Percentiles rank a stretch among this genome's conserved stretches.
Evolutionary conservation across 37 sponge, comb jelly and placozoan species (phyloP).

Genomic region (Sycon ciliatum): DNA sequence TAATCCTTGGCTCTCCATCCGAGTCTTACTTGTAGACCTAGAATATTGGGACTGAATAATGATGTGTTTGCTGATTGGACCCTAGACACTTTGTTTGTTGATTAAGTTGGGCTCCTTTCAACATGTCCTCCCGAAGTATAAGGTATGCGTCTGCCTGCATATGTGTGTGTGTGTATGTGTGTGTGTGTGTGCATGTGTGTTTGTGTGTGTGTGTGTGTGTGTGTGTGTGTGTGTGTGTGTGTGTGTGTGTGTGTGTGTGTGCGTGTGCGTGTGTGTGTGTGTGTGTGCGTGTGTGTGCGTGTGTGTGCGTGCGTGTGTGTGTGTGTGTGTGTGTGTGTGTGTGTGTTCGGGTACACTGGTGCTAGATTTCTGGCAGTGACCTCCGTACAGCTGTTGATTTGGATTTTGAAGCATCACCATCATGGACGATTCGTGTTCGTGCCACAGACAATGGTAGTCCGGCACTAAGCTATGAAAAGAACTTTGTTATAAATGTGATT

Average conservation of each 20-base stretch:
- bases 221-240: constrained; percentile 5
- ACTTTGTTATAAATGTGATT: neutral
- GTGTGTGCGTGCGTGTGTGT: neutral
- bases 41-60: too few species aligned
- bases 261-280: neutral
- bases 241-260: constrained; percentile 5
- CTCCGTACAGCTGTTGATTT: neutral
- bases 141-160: neutral
- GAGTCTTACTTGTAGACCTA: too few species aligned
- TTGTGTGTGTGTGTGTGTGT: neutral
- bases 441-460: constrained; percentile 2
- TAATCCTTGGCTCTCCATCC: too few species aligned
- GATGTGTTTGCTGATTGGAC: too few species aligned
- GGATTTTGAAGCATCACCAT: neutral
- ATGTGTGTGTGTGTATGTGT: neutral
- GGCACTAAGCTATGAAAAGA: neutral
- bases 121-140: too few species aligned
- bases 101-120: too few species aligned
- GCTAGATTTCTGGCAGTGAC: too few species aligned
- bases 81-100: too few species aligned
- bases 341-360: neutral
- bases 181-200: neutral
- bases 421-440: constrained; percentile 2
- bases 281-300: neutral
- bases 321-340: constrained; percentile 2